Percentiles rank a stretch among this genome's conserved stretches.
These are phyloP conservation scores for Nothoprocta pentlandii DNA, from an alignment of 2,113 vertebrate genomes.

Conservation along the genomic window DNA sequence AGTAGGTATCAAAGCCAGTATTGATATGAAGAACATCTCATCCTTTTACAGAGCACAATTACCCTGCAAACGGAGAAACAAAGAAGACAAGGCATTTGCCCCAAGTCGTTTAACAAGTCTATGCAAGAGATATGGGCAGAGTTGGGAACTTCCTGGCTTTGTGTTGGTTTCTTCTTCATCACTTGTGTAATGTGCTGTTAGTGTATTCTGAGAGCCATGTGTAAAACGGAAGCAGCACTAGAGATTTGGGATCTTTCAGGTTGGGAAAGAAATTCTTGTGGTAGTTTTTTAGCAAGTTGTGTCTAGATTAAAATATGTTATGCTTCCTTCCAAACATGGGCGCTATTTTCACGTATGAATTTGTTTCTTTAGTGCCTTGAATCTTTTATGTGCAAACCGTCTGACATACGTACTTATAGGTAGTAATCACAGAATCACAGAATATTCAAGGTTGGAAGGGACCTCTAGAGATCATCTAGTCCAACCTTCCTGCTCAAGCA, in stretches of 20 bases:
- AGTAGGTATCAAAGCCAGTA: background rate
- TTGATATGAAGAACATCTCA: background rate
- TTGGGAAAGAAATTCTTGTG: background rate
- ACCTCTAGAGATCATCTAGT: too few species aligned
- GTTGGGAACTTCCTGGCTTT: background rate
- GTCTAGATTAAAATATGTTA: accelerated
- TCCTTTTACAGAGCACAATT: background rate
- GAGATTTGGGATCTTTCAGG: background rate
- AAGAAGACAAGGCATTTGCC: background rate
- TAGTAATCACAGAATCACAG: too few species aligned
- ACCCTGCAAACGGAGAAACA: background rate
- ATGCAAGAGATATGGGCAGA: background rate
- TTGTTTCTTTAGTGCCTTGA: background rate
- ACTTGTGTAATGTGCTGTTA: background rate
- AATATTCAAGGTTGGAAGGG: too few species aligned
- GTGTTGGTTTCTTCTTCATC: background rate
- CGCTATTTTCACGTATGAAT: background rate
- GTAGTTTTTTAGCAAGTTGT: background rate
- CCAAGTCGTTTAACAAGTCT: accelerated
- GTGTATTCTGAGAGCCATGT: background rate
- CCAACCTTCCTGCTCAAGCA: too few species aligned
- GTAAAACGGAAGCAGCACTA: background rate
- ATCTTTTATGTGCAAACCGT: background rate
- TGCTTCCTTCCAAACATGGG: background rate
- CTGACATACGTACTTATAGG: background rate